phyloP scores from a whole-genome alignment of 2,888 invertebrate species.

The Penaeus monodon region DNA sequence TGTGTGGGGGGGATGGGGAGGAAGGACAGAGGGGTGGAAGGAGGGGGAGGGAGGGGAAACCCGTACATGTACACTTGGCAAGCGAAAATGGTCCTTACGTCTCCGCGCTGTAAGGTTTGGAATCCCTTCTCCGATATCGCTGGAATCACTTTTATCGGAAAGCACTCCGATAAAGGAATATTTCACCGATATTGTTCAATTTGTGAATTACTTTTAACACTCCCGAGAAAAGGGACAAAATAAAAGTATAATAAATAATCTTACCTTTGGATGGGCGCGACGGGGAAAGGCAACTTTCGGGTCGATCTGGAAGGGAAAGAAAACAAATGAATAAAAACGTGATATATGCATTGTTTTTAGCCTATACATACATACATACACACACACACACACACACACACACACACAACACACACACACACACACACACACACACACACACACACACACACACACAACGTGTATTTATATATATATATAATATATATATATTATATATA shows the following conservation, averaged over 20 bases:
- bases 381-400: background rate
- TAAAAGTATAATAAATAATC: background rate
- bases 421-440: too few species aligned
- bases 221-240: too few species aligned
- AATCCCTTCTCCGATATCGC: conserved; percentile 20
- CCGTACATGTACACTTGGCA: too few species aligned
- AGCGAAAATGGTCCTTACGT: background rate
- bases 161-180: conserved; percentile 8
- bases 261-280: conserved; percentile 64
- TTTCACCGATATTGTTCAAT: conserved; percentile 12
- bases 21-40: too few species aligned
- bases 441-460: too few species aligned
- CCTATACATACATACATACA: background rate
- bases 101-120: background rate
- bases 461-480: too few species aligned
- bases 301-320: conserved; percentile 54
- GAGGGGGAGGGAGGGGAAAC: too few species aligned
- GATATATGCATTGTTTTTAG: background rate
- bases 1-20: too few species aligned
- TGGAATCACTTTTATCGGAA: conserved; percentile 9
- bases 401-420: too few species aligned
- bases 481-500: too few species aligned
- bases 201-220: background rate
- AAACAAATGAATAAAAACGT: conserved; percentile 4
- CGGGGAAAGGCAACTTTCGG: conserved; percentile 64